A percentile compares a stretch with the other conserved stretches of the same genome.
Conservation (phyloP, 2,888 invertebrate genomes). For the Orthonevra nobilis region DNA sequence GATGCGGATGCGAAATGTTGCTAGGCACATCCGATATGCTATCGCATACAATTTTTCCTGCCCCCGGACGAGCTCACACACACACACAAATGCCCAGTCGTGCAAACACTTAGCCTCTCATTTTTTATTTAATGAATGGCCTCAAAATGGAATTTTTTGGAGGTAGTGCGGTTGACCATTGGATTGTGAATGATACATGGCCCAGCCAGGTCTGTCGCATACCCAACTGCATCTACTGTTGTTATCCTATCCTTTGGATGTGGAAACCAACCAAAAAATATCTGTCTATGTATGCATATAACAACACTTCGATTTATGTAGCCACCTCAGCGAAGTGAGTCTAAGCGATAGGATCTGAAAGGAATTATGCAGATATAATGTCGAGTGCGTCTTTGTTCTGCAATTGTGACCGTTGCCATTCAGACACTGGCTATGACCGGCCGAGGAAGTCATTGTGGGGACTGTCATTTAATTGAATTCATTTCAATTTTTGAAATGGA, state of each 20-base stretch:
- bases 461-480: constrained; percentile 55
- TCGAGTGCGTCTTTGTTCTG: constrained; percentile 45
- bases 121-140: constrained; percentile 62
- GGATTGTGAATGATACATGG: constrained; percentile 70
- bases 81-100: not conserved
- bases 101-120: constrained; percentile 20
- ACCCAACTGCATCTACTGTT: constrained; percentile 23
- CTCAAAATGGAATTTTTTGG: constrained; percentile 52
- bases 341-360: constrained; percentile 55
- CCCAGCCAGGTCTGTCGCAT: constrained; percentile 59
- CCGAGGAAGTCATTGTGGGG: constrained; percentile 7
- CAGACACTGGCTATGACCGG: constrained; percentile 20
- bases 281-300: too few species aligned
- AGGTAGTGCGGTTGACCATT: constrained; percentile 67
- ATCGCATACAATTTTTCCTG: constrained; percentile 61
- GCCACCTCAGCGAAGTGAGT: constrained; percentile 38
- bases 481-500: constrained; percentile 47
- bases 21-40: constrained; percentile 62
- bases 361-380: constrained; percentile 61
- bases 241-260: constrained; percentile 23
- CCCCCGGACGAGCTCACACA: constrained; percentile 38
- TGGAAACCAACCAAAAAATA: not conserved
- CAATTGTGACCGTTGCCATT: not conserved
- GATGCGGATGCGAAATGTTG: constrained; percentile 65
- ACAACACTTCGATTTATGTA: constrained; percentile 47